phyloP scores from a whole-genome alignment of 2,888 invertebrate species.

The Stenoptilia bipunctidactyla region DNA sequence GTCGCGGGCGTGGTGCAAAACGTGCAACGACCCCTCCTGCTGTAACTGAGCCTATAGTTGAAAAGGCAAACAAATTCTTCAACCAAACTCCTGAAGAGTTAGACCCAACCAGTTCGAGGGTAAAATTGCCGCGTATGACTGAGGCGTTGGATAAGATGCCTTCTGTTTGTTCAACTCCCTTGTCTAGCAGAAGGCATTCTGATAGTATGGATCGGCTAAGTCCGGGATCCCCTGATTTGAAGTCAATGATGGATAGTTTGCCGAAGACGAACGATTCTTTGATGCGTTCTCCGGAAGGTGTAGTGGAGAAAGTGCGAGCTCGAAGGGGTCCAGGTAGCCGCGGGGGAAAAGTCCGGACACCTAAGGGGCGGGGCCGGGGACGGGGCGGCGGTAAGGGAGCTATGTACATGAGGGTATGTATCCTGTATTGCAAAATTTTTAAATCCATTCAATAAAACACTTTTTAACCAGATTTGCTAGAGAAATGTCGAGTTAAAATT shows the following conservation, averaged over 20 bases:
- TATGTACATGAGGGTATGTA: conserved; percentile 33
- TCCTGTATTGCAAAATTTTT: too few relatives aligned
- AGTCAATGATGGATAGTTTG: conserved; percentile 16
- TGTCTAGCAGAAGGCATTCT: conserved; percentile 40
- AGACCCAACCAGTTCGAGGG: conserved; percentile 56
- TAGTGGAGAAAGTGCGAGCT: conserved; percentile 14
- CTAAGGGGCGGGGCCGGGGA: conserved; percentile 36
- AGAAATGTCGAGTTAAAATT: too few relatives aligned
- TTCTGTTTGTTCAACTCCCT: conserved; percentile 37
- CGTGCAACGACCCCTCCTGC: conserved; percentile 21
- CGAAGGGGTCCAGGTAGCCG: conserved; percentile 15
- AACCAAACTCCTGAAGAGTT: conserved; percentile 25
- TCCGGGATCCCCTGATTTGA: conserved; percentile 20
- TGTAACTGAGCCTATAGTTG: conserved; percentile 18
- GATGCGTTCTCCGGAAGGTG: conserved; percentile 34
- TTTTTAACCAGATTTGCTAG: too few relatives aligned
- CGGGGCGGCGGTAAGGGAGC: conserved; percentile 53
- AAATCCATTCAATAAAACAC: neutral
- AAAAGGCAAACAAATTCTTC: conserved; percentile 23
- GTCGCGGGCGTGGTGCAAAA: conserved; percentile 42
- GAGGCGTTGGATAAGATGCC: conserved; percentile 57
- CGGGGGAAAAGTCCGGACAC: conserved; percentile 24
- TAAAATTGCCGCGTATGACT: conserved; percentile 59
- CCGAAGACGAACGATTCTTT: conserved; percentile 31
- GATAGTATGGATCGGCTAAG: conserved; percentile 21